These are phyloP conservation scores for Planococcus citri DNA, from an alignment of 1,140 invertebrate genomes.

Conservation along the genomic window DNA sequence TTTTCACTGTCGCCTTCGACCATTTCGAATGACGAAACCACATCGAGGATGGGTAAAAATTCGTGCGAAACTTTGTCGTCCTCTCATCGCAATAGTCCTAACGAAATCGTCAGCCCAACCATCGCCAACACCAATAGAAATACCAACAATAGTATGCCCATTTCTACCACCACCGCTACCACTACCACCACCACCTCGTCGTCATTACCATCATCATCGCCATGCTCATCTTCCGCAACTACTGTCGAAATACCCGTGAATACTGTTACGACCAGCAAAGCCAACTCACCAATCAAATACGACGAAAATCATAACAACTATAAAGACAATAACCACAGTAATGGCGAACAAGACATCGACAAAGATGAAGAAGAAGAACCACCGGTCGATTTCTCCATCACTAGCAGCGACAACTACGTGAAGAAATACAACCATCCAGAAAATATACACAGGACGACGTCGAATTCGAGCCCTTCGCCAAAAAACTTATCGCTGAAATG, in stretches of 20 bases:
- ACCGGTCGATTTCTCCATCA: conserved; percentile 30
- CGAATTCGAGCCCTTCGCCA: background rate
- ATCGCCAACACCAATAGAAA: background rate
- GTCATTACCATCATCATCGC: background rate
- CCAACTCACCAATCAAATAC: background rate
- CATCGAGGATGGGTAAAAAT: background rate
- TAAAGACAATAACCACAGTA: too few species aligned
- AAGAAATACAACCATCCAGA: background rate
- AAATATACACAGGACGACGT: too few species aligned
- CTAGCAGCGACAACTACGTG: background rate
- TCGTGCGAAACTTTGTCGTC: background rate
- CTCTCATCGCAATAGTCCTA: background rate
- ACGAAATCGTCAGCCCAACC: background rate
- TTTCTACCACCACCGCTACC: too few species aligned
- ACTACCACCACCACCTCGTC: background rate
- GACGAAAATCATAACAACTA: conserved; percentile 3
- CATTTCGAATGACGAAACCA: background rate
- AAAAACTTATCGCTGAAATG: conserved; percentile 48
- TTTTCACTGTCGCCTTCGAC: background rate
- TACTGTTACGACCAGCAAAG: background rate
- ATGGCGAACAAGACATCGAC: background rate
- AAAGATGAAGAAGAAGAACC: conserved; percentile 28
- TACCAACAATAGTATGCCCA: background rate
- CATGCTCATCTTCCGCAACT: too few species aligned
- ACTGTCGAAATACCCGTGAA: background rate